These are phyloP conservation scores for Ornithorhynchus anatinus DNA, from an alignment of 2,113 vertebrate species.

Conservation along the genomic window DNA sequence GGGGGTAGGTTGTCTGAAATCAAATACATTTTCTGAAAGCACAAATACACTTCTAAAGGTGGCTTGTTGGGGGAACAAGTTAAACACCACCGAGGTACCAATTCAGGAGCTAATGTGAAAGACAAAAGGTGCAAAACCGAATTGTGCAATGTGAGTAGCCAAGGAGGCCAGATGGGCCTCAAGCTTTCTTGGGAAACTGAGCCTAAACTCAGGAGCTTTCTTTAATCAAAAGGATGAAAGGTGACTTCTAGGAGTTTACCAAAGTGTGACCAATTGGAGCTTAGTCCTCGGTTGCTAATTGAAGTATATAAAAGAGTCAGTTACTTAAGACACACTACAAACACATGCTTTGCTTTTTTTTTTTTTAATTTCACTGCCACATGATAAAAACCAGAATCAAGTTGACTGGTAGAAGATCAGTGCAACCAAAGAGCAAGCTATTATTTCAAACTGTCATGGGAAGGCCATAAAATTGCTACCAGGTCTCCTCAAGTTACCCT, in stretches of 20 bases:
- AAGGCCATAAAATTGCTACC: slow-evolving; percentile 81
- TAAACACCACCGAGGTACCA: slow-evolving; percentile 38
- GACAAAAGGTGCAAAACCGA: slow-evolving; percentile 45
- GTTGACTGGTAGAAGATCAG: slow-evolving; percentile 68
- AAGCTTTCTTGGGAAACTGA: slow-evolving; percentile 47
- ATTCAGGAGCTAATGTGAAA: slow-evolving; percentile 39
- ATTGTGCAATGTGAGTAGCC: slow-evolving; percentile 9
- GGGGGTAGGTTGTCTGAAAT: not conserved
- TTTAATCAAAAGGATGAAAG: slow-evolving; percentile 55
- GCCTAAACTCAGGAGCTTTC: slow-evolving; percentile 10
- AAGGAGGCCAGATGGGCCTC: slow-evolving; percentile 42
- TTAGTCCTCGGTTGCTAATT: slow-evolving; percentile 63
- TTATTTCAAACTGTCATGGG: slow-evolving; percentile 78
- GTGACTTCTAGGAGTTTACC: slow-evolving; percentile 47
- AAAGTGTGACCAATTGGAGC: slow-evolving; percentile 63
- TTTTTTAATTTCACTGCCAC: slow-evolving; percentile 63
- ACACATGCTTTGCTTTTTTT: slow-evolving; percentile 28
- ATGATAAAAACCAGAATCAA: slow-evolving; percentile 75
- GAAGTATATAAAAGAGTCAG: slow-evolving; percentile 50
- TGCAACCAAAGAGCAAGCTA: slow-evolving; percentile 72
- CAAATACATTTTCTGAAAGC: not conserved
- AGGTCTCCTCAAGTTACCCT: slow-evolving; percentile 79
- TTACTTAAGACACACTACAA: slow-evolving; percentile 60
- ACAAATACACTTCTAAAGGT: not conserved
- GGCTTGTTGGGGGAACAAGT: slow-evolving; percentile 1